These are phyloP conservation scores for Polia nebulosa DNA, from an alignment of 2,888 invertebrate genomes.

Conservation along the genomic window DNA sequence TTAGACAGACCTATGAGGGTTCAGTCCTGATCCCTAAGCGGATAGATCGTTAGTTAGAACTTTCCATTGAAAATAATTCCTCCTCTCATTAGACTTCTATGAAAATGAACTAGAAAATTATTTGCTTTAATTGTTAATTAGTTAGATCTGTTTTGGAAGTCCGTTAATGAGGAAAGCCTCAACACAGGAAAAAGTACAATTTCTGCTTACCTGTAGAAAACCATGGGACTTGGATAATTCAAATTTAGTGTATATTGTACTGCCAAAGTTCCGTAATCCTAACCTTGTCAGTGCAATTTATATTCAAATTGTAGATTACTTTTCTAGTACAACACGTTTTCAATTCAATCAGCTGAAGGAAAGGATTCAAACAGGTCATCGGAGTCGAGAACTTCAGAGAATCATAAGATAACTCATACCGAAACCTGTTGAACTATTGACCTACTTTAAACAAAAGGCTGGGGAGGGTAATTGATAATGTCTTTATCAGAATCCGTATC, in stretches of 20 bases:
- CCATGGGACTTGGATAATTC: background rate
- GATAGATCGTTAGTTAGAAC: background rate
- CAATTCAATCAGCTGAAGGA: no score
- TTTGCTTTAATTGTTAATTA: background rate
- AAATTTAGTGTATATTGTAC: no score
- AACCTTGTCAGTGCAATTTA: background rate
- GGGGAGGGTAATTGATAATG: constrained; percentile 2
- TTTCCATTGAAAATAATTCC: background rate
- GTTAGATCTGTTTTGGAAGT: constrained; percentile 4
- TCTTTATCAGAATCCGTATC: constrained; percentile 21
- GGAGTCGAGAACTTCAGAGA: constrained; percentile 32
- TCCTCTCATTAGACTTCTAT: background rate
- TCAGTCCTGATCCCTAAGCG: background rate
- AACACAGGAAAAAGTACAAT: background rate
- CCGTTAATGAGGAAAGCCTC: constrained; percentile 9
- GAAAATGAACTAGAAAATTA: no score
- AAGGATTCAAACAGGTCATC: constrained; percentile 31
- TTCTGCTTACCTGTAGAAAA: background rate
- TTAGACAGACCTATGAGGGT: background rate
- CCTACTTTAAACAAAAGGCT: constrained; percentile 45
- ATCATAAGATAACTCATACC: constrained; percentile 30
- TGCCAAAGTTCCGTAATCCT: no score
- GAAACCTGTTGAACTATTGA: constrained; percentile 59
- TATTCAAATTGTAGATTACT: no score
- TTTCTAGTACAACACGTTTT: constrained; percentile 23